Base-by-base conservation (phyloP, 2,888 invertebrate genomes). In the Plagodis pulveraria region DNA sequence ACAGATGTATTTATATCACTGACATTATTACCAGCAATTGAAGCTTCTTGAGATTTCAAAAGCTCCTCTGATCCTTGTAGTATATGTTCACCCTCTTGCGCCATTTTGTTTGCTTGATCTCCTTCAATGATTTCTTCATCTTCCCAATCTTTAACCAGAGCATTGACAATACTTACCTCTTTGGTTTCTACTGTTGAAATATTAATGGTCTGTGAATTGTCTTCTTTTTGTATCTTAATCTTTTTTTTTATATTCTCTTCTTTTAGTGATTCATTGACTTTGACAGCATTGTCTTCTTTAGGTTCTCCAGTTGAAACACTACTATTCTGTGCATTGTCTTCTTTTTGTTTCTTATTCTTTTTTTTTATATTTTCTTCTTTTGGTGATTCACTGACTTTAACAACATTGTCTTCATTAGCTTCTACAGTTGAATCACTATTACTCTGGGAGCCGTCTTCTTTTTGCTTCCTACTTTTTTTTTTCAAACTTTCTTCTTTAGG, bases 71-170 rank as follows among this genome's bases (percentile, higher is more conserved):
- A 66, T 59, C 62, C 66, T 50, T 72, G 67, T 5, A 67, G 42
- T 35, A 73, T 58, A 22, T 49, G 55, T 48, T 81, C 77, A 66
- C 63, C 70, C 41, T 80, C 58, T 52, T 61, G 50, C 9, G 56
- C 2, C 5, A 50, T 7, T 47, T 50, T 54, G 38, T 56, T 62
- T 42, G 59, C 10, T 45, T 59, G 57, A 41, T 56, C 79, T 38
- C 67, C 70, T 53, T 86, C 87, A 41, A 64, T 45, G 35, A 72
- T 71, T 47, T 89, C 90, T 61, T 93, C 93, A 73, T 88, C 90
- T 64, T 91, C 88, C 87, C 94, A 94, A 60, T 94, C 93, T 69
- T 93, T 90, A 32, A 94, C 94, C 40, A 94, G 76, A 34, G 89
- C 87, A 60, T 92, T 94, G 11, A 94, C 90, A 59, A 92, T 87